A percentile compares a stretch with the other conserved stretches of the same genome.
Evolutionary conservation across 2,888 invertebrate genomes (phyloP).

Genomic region (Bedellia somnulentella): DNA sequence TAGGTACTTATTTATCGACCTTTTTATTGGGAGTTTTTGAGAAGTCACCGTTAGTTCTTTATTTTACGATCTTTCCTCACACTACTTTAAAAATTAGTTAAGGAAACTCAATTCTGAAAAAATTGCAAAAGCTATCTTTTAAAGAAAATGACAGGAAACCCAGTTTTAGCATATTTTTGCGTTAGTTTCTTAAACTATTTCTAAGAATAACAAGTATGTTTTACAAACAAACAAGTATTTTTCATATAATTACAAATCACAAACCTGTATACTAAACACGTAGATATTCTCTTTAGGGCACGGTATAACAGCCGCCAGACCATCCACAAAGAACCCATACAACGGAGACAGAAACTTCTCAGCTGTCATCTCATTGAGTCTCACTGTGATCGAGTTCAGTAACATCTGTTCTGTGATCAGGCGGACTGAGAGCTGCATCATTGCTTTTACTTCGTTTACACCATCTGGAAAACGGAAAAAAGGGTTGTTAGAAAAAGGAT

Average conservation of each 20-base stretch:
- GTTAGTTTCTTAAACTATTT: no score
- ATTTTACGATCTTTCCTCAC: no score
- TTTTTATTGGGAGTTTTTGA: no score
- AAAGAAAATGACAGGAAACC: no score
- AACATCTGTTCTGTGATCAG: slow-evolving; percentile 94
- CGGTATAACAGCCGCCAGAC: slow-evolving; percentile 87
- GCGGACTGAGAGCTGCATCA: slow-evolving; percentile 87
- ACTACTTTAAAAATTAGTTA: no score
- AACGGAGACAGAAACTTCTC: slow-evolving; percentile 90
- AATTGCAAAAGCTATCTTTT: no score
- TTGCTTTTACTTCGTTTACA: slow-evolving; percentile 89
- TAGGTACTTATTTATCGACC: not conserved
- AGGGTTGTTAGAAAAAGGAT: no score
- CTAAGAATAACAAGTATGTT: no score
- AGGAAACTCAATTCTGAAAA: no score
- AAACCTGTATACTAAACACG: slow-evolving; percentile 83
- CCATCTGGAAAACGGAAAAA: slow-evolving; percentile 81
- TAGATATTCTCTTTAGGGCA: slow-evolving; percentile 92
- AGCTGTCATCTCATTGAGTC: slow-evolving; percentile 90
- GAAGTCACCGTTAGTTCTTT: no score
- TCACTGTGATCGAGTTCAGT: slow-evolving; percentile 89
- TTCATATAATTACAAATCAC: slow-evolving; percentile 1
- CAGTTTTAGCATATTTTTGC: no score
- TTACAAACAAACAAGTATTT: no score
- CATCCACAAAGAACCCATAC: slow-evolving; percentile 85